Conservation (phyloP, 2,113 vertebrate species). For the Delphinapterus leucas region DNA sequence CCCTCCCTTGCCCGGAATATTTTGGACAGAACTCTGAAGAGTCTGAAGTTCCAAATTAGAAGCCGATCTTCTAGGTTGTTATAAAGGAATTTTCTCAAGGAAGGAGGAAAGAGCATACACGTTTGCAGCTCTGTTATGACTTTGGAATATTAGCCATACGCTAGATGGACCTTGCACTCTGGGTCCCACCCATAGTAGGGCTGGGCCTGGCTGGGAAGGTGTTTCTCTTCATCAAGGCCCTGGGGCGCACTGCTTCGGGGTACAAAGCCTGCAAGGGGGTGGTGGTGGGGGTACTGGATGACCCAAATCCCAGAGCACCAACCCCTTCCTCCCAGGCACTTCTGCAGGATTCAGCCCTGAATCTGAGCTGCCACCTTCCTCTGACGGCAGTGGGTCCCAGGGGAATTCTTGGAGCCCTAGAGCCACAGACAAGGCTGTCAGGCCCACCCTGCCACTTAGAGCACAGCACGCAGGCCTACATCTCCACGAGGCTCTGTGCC, state of each 20-base stretch:
- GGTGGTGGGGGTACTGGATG: neutral
- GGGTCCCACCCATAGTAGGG: no score
- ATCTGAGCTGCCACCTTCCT: neutral
- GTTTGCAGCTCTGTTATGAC: neutral
- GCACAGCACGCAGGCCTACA: accelerated
- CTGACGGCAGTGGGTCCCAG: neutral
- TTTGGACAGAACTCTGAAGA: neutral
- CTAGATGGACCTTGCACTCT: no score
- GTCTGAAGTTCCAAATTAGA: neutral
- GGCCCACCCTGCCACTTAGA: neutral
- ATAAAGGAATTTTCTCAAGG: neutral
- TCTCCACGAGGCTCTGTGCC: neutral
- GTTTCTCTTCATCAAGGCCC: neutral
- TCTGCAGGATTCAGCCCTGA: neutral
- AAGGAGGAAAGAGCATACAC: neutral
- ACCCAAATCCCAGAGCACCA: neutral
- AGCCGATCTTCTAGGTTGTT: neutral
- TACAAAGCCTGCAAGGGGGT: neutral
- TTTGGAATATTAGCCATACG: neutral
- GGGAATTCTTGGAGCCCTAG: neutral
- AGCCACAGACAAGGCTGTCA: neutral
- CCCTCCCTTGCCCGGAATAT: neutral
- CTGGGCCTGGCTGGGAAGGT: neutral
- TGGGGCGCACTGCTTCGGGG: neutral
- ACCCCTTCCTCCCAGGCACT: neutral